Percentiles rank a stretch among this genome's conserved stretches.
Conservation (phyloP, 2,113 vertebrate genomes). For the Danionella cerebrum region DNA sequence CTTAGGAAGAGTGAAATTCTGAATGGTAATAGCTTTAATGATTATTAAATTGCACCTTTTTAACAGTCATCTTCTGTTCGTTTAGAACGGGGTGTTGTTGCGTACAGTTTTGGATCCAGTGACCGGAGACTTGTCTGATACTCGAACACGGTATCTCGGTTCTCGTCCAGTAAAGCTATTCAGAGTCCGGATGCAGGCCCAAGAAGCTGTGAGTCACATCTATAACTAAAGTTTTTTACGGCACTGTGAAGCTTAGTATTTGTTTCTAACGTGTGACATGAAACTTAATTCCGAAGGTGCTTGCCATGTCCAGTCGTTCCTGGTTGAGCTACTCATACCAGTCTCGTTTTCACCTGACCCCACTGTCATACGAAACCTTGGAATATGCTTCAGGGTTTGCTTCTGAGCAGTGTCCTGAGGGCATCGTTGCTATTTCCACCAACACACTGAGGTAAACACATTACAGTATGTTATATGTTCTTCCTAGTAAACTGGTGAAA, state of each 20-base stretch:
- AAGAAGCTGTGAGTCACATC: conserved; percentile 86
- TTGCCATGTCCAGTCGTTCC: conserved; percentile 97
- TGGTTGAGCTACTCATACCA: conserved; percentile 98
- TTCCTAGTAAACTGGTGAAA: too few species aligned
- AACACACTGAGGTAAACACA: conserved; percentile 85
- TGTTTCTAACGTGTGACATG: neutral
- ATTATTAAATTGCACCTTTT: neutral
- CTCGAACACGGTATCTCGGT: conserved; percentile 89
- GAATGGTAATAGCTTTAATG: neutral
- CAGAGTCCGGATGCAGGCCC: conserved; percentile 93
- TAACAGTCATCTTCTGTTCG: neutral
- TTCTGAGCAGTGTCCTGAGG: conserved; percentile 95
- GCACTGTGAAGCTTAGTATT: neutral
- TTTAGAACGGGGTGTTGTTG: conserved; percentile 88
- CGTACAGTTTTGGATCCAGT: conserved; percentile 93
- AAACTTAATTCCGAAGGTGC: conserved; percentile 68
- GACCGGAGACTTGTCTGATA: conserved; percentile 91
- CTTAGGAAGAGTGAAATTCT: too few species aligned
- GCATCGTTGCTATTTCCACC: conserved; percentile 97
- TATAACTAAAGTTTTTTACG: neutral
- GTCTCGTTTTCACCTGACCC: conserved; percentile 93
- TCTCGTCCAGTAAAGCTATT: conserved; percentile 96
- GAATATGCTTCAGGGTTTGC: conserved; percentile 97
- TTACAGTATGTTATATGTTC: too few species aligned
- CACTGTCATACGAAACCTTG: conserved; percentile 89